phyloP scores from a whole-genome alignment of 2,113 vertebrate genomes.

The Callionymus lyra region DNA sequence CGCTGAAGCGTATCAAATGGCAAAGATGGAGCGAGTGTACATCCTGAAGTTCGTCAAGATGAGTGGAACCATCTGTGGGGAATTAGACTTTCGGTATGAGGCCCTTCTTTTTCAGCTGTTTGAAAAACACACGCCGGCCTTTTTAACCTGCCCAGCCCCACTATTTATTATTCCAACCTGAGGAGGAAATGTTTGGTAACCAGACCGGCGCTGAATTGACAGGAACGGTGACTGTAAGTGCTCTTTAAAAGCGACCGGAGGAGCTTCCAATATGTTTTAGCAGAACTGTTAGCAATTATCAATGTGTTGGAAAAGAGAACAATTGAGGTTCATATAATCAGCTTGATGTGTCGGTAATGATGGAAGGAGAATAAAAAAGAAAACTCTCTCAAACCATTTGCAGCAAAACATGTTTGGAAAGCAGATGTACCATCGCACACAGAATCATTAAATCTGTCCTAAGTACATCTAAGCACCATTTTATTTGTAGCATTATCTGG shows the following conservation, averaged over 20 bases:
- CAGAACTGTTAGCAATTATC: slow-evolving; percentile 19
- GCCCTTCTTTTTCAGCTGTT: slow-evolving; percentile 34
- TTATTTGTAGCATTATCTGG: too few species aligned
- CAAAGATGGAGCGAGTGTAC: slow-evolving; percentile 12
- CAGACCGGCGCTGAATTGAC: slow-evolving; percentile 30
- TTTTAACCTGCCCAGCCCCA: slow-evolving; percentile 42
- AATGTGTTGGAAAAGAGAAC: background rate
- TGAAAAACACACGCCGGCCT: slow-evolving; percentile 49
- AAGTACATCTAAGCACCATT: too few species aligned
- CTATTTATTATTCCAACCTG: slow-evolving; percentile 64
- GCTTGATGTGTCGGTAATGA: too few species aligned
- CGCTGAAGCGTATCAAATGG: slow-evolving; percentile 35
- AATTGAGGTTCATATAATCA: background rate
- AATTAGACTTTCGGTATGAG: slow-evolving; percentile 44
- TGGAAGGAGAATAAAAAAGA: too few species aligned
- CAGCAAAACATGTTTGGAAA: too few species aligned
- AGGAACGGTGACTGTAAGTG: slow-evolving; percentile 23
- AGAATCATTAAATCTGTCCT: too few species aligned
- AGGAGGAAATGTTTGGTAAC: slow-evolving; percentile 61
- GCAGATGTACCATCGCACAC: too few species aligned
- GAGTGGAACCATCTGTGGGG: slow-evolving; percentile 56
- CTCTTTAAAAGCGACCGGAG: slow-evolving; percentile 12
- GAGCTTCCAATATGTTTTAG: slow-evolving; percentile 17
- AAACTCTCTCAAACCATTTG: too few species aligned
- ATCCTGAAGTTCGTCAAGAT: slow-evolving; percentile 26